Percentiles rank a stretch among this genome's conserved stretches.
These are phyloP conservation scores for Macrosteles quadrilineatus DNA, from an alignment of 1,140 invertebrate genomes.

Conservation along the genomic window DNA sequence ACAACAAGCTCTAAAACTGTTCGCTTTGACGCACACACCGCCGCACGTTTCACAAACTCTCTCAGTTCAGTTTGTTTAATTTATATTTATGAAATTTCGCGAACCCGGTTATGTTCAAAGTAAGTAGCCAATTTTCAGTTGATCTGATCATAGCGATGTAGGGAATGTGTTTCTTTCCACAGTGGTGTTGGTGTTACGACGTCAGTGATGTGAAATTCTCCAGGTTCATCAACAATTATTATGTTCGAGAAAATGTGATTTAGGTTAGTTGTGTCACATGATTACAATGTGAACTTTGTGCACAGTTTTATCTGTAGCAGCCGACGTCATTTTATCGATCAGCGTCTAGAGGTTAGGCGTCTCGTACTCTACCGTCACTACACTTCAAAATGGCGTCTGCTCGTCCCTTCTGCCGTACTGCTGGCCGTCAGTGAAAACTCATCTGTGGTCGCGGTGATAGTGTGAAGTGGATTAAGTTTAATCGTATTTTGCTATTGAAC, in stretches of 20 bases:
- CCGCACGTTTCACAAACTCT: background rate
- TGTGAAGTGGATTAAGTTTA: background rate
- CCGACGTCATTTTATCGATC: constrained; percentile 18
- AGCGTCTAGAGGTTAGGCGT: constrained; percentile 16
- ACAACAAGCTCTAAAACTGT: background rate
- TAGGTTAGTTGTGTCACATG: background rate
- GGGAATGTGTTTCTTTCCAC: no score
- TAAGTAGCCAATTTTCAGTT: background rate
- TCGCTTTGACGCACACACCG: constrained; percentile 12
- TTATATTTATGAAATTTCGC: constrained; percentile 21
- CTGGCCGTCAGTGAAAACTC: background rate
- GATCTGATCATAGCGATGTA: background rate
- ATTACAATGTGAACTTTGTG: constrained; percentile 4
- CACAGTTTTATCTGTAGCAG: constrained; percentile 1
- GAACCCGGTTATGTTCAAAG: constrained; percentile 4
- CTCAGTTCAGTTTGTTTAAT: background rate
- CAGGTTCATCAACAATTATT: no score
- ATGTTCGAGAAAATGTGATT: no score
- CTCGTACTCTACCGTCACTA: constrained; percentile 9
- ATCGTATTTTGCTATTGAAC: background rate
- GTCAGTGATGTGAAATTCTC: no score
- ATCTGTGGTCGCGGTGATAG: background rate
- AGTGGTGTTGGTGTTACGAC: no score
- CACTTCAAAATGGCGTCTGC: constrained; percentile 20
- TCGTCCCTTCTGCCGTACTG: background rate